Evolutionary conservation across 1,140 invertebrate genomes (phyloP), one percentile per base, ranked within the genome.

Genomic region (Caenorhabditis inopinata): DNA sequence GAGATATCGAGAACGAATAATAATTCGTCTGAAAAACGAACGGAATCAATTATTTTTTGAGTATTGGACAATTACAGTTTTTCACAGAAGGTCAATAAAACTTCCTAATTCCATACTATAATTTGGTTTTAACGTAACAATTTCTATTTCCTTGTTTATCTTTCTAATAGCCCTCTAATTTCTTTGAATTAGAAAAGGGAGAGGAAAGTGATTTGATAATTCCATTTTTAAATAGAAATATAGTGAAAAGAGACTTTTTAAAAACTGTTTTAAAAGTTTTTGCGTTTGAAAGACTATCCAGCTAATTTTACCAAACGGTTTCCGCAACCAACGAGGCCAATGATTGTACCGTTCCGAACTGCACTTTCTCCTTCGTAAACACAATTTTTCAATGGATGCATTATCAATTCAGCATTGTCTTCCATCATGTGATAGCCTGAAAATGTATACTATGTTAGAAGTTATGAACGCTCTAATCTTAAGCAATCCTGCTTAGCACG

Each of bases 281-380:
- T n/a, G n/a, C n/a, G n/a, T n/a, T n/a, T n/a, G n/a, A n/a, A n/a
- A n/a, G n/a, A n/a, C n/a, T n/a, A n/a, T n/a, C n/a, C n/a, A n/a
- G n/a, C n/a, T n/a, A n/a, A n/a, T n/a, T n/a, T 49, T 79, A 81
- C 80, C 80, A 80, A 48, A 23, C 35, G 42, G 9, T 80, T 46
- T 48, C 80, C 80, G 32, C 79, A 81, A 21, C 79, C 79, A 18
- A 76, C 75, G 23, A 81, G 58, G 18, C 58, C 73, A n/a, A 81
- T 74, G 1, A n/a, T 14, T n/a, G 74, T 58, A 27, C 48, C 74
- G 51, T 74, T 74, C 18, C 73, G 68, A 38, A 35, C 32, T 11
- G 38, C 46, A 58, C 45, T 53, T 53, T 76, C 49, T 11, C 79
- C 79, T 45, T 68, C 58, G 49, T 53, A 81, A 32, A 76, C 74